These are phyloP conservation scores for Bucorvus abyssinicus DNA, from an alignment of 2,797 vertebrate genomes.

Conservation along the genomic window DNA sequence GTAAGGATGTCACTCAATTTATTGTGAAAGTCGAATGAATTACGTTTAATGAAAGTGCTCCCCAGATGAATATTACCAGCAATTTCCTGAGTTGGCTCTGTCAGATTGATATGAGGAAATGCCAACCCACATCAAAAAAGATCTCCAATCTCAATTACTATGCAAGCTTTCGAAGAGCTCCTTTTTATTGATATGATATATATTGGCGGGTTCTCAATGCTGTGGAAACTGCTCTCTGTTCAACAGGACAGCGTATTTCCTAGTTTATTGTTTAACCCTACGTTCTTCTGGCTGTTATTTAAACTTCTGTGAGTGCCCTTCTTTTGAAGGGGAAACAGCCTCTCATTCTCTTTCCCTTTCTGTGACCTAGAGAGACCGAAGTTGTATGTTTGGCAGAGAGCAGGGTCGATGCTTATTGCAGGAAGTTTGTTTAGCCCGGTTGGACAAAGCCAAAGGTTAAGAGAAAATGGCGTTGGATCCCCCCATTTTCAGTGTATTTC, in stretches of 20 bases:
- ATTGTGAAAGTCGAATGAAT: conserved; percentile 87
- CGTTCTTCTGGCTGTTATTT: conserved; percentile 17
- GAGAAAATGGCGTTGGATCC: not conserved
- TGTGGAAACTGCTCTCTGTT: conserved; percentile 22
- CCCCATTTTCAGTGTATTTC: not conserved
- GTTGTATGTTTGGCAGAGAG: not conserved
- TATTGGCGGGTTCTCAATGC: conserved; percentile 53
- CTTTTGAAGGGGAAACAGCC: not conserved
- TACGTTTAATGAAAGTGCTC: conserved; percentile 86
- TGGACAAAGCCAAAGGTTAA: not conserved
- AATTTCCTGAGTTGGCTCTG: conserved; percentile 82
- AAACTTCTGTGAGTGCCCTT: conserved; percentile 11
- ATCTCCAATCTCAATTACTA: conserved; percentile 77
- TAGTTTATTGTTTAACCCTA: conserved; percentile 51
- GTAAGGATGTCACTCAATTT: conserved; percentile 85
- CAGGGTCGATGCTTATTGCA: not conserved
- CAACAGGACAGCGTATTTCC: conserved; percentile 9
- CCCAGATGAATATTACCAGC: conserved; percentile 85
- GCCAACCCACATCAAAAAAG: conserved; percentile 75
- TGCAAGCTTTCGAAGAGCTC: conserved; percentile 75
- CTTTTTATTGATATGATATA: conserved; percentile 76
- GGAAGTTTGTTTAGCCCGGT: conserved; percentile 20
- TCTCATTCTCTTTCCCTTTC: not conserved
- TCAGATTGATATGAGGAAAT: conserved; percentile 80
- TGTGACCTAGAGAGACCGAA: not conserved